phyloP scores from a whole-genome alignment of 2,797 vertebrate genomes.

The Ctenosaura bakeri region DNA sequence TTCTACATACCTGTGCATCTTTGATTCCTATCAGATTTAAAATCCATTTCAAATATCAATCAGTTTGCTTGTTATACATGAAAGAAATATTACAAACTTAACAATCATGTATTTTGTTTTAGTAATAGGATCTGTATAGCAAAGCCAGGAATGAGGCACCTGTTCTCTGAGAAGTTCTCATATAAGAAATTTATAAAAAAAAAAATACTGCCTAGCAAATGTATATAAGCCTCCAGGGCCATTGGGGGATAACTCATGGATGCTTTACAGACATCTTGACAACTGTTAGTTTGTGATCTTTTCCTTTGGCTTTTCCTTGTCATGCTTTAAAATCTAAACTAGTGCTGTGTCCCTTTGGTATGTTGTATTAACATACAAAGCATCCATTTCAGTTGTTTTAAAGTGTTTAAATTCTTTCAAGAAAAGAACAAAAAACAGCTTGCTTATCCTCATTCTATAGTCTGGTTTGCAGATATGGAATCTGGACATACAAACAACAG shows the following conservation, averaged over 20 bases:
- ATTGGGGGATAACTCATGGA: background rate
- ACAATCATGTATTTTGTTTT: slow-evolving; percentile 26
- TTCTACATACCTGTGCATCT: slow-evolving; percentile 63
- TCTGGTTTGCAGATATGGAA: slow-evolving; percentile 34
- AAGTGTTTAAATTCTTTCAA: background rate
- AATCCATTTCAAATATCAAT: slow-evolving; percentile 61
- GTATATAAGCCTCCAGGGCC: background rate
- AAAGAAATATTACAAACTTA: slow-evolving; percentile 17
- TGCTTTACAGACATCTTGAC: background rate
- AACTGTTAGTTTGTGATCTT: background rate
- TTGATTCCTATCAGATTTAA: slow-evolving; percentile 51
- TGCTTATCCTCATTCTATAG: slow-evolving; percentile 23
- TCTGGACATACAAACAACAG: background rate
- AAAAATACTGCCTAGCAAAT: background rate
- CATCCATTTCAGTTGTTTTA: slow-evolving; percentile 14
- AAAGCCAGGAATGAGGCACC: rapidly evolving
- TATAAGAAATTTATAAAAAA: background rate
- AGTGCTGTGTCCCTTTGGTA: background rate
- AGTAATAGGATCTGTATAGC: rapidly evolving
- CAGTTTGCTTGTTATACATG: slow-evolving; percentile 52
- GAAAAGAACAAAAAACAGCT: background rate
- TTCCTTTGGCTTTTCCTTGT: background rate
- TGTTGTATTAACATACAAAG: background rate
- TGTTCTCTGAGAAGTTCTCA: slow-evolving; percentile 10
- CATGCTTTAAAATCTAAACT: background rate